Conservation (phyloP, 2,797 vertebrate species). For the Helostoma temminkii region DNA sequence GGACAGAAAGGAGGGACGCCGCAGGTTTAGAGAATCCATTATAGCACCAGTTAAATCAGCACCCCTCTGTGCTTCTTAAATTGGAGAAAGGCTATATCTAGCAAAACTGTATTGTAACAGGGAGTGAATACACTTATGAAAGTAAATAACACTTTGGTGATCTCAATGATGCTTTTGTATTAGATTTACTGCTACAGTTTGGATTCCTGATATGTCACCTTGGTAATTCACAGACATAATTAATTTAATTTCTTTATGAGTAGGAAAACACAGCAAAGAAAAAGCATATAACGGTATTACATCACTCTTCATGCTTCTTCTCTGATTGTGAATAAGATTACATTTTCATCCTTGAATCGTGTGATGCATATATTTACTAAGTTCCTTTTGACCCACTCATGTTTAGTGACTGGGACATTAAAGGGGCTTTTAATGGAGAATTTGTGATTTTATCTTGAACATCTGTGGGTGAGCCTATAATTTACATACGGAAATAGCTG, state of each 20-base stretch:
- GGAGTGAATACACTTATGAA: background rate
- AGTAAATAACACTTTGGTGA: background rate
- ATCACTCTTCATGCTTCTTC: too few relatives aligned
- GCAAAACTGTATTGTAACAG: background rate
- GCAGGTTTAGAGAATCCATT: background rate
- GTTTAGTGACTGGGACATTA: too few relatives aligned
- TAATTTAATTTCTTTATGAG: background rate
- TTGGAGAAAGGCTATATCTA: background rate
- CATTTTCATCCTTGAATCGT: background rate
- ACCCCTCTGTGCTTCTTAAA: background rate
- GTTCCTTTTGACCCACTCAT: constrained; percentile 2
- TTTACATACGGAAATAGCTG: background rate
- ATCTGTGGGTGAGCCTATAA: constrained; percentile 7
- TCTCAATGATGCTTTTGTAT: background rate
- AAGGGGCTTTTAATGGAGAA: background rate
- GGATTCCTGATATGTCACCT: background rate
- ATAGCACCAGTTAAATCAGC: background rate
- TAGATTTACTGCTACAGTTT: background rate
- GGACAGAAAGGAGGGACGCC: background rate
- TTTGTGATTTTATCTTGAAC: constrained; percentile 2
- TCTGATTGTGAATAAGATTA: background rate
- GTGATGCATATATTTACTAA: background rate
- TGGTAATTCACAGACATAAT: background rate
- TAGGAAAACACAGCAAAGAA: too few relatives aligned
- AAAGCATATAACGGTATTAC: too few relatives aligned